A percentile compares a stretch with the other conserved stretches of the same genome.
phyloP scores from a whole-genome alignment of 2,888 invertebrate species.

The Panzeria rudis region DNA sequence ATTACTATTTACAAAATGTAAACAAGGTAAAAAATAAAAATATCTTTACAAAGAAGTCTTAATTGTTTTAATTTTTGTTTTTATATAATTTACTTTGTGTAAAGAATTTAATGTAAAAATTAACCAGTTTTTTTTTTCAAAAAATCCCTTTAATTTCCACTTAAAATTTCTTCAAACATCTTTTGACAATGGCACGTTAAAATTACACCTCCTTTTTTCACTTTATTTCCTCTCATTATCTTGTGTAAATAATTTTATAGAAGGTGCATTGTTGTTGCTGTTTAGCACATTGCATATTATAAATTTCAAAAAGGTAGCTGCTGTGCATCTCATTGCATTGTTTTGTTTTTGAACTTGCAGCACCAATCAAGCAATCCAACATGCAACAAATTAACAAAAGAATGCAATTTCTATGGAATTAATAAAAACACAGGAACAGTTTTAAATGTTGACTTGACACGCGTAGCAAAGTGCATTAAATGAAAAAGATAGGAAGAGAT shows the following conservation, averaged over 20 bases:
- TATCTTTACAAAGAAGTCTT: too few relatives aligned
- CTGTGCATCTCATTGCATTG: constrained; percentile 6
- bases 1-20: too few relatives aligned
- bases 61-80: too few relatives aligned
- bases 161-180: constrained; percentile 11
- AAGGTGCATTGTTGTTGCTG: constrained; percentile 14
- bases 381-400: constrained; percentile 44
- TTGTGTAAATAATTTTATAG: neutral
- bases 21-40: too few relatives aligned
- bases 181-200: constrained; percentile 2
- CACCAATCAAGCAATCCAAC: constrained; percentile 18
- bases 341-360: constrained; percentile 9
- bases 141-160: neutral
- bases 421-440: neutral
- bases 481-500: neutral
- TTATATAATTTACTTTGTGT: too few relatives aligned
- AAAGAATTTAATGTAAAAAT: too few relatives aligned
- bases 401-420: constrained; percentile 45
- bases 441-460: constrained; percentile 51
- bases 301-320: constrained; percentile 5
- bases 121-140: too few relatives aligned
- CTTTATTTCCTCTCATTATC: neutral
- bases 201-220: constrained; percentile 25
- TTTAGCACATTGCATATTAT: constrained; percentile 31
- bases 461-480: constrained; percentile 57